phyloP scores from a whole-genome alignment of 2,113 vertebrate genomes.

The Acinonyx jubatus region DNA sequence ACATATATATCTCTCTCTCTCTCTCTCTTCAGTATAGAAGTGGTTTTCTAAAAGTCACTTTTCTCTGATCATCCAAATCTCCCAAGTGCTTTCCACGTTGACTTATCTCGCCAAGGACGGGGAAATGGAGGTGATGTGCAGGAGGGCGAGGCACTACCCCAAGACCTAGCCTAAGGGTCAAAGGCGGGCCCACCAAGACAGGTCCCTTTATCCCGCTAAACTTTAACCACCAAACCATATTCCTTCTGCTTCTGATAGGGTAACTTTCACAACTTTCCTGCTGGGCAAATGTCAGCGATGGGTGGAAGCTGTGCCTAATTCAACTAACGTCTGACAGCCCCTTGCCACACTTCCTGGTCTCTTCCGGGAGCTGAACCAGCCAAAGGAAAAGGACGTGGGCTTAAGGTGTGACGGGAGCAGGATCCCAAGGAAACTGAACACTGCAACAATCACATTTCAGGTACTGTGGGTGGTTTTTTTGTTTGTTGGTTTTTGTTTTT shows the following conservation, averaged over 20 bases:
- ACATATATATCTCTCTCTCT: neutral
- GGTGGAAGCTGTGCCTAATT: neutral
- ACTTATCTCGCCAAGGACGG: conserved; percentile 44
- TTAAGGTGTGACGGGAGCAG: conserved; percentile 50
- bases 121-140: conserved; percentile 27
- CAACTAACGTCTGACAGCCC: neutral
- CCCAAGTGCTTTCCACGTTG: conserved; percentile 65
- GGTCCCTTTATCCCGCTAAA: neutral
- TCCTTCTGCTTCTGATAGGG: conserved; percentile 6
- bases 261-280: neutral
- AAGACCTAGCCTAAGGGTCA: neutral
- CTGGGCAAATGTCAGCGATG: neutral
- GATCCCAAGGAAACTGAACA: conserved; percentile 55
- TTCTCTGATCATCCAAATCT: conserved; percentile 63
- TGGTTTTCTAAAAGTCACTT: neutral
- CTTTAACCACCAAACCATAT: conserved; percentile 10
- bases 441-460: conserved; percentile 72
- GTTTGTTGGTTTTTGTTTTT: neutral
- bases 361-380: conserved; percentile 19
- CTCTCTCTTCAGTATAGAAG: neutral
- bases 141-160: neutral
- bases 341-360: conserved; percentile 1
- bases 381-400: conserved; percentile 8
- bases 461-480: conserved; percentile 38
- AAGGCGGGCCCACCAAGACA: neutral